These are phyloP conservation scores for Agelas oroides DNA, from an alignment of 37 sponge, comb jelly and placozoan genomes.

Conservation along the genomic window DNA sequence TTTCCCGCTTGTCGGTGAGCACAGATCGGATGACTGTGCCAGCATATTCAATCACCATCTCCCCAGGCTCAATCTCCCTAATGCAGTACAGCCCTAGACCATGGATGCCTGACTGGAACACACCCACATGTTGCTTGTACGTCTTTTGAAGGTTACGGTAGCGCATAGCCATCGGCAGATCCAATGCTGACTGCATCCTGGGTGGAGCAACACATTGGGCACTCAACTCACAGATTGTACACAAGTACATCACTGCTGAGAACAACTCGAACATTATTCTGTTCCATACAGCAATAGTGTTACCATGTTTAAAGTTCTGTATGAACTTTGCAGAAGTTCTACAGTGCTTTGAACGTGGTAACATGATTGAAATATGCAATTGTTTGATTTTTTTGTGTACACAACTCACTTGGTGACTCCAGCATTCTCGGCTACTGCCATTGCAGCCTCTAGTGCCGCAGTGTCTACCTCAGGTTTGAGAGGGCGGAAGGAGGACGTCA, in stretches of 20 bases:
- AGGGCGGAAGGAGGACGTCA: constrained; percentile 81
- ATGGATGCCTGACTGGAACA: constrained; percentile 89
- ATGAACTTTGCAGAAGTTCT: too few relatives aligned
- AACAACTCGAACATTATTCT: too few relatives aligned
- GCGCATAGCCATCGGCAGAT: constrained; percentile 94
- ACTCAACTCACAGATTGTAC: not conserved
- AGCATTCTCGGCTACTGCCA: constrained; percentile 39
- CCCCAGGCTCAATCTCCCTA: constrained; percentile 86
- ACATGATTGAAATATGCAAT: not conserved
- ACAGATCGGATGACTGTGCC: constrained; percentile 91
- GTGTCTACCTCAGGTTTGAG: constrained; percentile 57
- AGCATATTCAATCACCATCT: constrained; percentile 98
- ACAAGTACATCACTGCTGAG: too few relatives aligned
- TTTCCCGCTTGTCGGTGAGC: constrained; percentile 93
- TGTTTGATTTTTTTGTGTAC: too few relatives aligned
- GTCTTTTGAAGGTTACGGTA: constrained; percentile 81
- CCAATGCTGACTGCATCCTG: constrained; percentile 52
- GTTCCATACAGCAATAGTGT: too few relatives aligned
- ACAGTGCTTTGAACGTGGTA: too few relatives aligned
- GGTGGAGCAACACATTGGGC: too few relatives aligned
- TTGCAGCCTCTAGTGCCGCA: constrained; percentile 46
- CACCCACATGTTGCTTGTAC: constrained; percentile 77
- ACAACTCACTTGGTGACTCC: constrained; percentile 56
- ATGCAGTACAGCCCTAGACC: constrained; percentile 93
- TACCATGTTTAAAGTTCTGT: too few relatives aligned